Percentiles rank a stretch among this genome's conserved stretches.
These are phyloP conservation scores for Drosophila buzzatii DNA, from an alignment of 2,888 invertebrate species.

Conservation along the genomic window DNA sequence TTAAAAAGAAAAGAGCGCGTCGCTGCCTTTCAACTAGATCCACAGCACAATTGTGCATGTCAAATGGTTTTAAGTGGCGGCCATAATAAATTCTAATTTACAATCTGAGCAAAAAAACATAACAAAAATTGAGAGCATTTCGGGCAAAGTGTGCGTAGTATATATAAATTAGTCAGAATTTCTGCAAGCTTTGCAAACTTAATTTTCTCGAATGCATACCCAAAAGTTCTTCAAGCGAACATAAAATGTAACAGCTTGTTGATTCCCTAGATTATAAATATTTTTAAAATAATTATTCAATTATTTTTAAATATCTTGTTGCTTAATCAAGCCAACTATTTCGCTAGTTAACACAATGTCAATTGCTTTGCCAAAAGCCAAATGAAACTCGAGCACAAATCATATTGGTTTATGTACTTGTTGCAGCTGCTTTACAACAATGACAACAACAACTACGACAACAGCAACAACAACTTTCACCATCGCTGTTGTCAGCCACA, in stretches of 20 bases:
- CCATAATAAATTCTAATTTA: conserved; percentile 72
- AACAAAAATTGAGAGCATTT: conserved; percentile 14
- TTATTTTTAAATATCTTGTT: neutral
- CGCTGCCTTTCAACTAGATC: conserved; percentile 31
- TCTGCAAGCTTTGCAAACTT: neutral
- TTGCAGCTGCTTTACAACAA: conserved; percentile 60
- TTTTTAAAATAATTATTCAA: neutral
- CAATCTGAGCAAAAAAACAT: conserved; percentile 31
- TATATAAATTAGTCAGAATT: conserved; percentile 1
- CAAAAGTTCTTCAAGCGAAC: neutral
- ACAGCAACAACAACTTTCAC: conserved; percentile 59
- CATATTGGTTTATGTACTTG: conserved; percentile 61
- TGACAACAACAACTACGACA: conserved; percentile 46
- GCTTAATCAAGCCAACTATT: neutral
- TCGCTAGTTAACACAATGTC: conserved; percentile 15
- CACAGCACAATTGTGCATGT: conserved; percentile 61
- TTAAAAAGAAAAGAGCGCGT: conserved; percentile 11
- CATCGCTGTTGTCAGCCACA: conserved; percentile 22
- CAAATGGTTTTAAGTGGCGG: conserved; percentile 71
- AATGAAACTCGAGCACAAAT: conserved; percentile 36
- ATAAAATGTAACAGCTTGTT: neutral
- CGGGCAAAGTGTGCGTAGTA: neutral
- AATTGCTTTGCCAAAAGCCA: conserved; percentile 22
- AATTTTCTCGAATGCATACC: neutral
- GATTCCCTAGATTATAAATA: neutral